These are phyloP conservation scores for Pristionchus mayeri DNA, from an alignment of 2,888 invertebrate species.

Conservation along the genomic window DNA sequence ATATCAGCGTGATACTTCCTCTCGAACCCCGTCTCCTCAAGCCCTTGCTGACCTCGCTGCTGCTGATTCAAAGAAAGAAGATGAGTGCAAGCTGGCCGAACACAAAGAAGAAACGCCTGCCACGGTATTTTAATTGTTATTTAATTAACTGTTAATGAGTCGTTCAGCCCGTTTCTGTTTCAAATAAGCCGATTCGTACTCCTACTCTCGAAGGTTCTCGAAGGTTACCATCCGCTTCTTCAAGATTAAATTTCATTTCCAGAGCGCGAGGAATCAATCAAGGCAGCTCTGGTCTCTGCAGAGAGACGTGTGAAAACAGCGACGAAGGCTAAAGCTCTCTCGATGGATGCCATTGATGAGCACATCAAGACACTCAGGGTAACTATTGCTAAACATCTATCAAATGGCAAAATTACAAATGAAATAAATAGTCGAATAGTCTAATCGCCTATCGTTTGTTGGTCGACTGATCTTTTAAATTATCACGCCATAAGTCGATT, in stretches of 20 bases:
- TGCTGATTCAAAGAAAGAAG: conserved; percentile 21
- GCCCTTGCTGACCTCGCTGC: background rate
- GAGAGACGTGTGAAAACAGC: conserved; percentile 63
- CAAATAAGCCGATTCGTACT: conserved; percentile 7
- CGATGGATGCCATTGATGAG: conserved; percentile 62
- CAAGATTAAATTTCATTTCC: background rate
- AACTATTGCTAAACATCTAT: background rate
- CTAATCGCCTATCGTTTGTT: too few relatives aligned
- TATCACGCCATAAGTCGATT: too few relatives aligned
- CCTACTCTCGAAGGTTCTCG: conserved; percentile 40
- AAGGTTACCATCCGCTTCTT: background rate
- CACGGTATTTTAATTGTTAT: background rate
- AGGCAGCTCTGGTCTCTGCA: conserved; percentile 59
- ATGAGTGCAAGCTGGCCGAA: conserved; percentile 8
- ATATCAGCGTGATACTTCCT: conserved; percentile 40
- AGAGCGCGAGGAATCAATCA: conserved; percentile 35
- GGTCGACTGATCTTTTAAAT: too few relatives aligned
- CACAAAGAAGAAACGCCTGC: background rate
- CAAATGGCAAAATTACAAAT: too few relatives aligned
- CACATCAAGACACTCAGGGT: conserved; percentile 42
- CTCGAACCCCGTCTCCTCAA: conserved; percentile 40
- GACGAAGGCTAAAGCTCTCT: conserved; percentile 65
- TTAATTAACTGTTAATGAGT: background rate
- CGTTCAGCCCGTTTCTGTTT: background rate
- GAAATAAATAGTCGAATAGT: too few relatives aligned